Evolutionary conservation across 2,113 vertebrate genomes (phyloP).

Genomic region (Phaethornis superciliosus): DNA sequence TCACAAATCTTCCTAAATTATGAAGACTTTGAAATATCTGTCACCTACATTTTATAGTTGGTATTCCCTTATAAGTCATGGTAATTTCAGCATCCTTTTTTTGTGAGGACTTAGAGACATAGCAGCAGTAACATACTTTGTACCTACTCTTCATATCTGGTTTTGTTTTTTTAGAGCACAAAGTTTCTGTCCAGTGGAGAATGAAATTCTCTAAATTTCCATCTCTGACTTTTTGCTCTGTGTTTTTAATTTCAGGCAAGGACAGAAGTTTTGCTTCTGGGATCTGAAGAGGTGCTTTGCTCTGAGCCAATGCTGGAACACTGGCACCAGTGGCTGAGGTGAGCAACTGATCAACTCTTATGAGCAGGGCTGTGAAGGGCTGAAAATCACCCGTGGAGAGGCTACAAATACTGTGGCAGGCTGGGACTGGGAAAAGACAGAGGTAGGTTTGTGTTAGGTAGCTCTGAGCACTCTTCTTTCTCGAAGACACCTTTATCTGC

Average conservation of each 20-base stretch:
- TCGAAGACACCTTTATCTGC: neutral
- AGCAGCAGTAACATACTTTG: neutral
- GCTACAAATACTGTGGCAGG: neutral
- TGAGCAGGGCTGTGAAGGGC: neutral
- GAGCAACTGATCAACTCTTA: neutral
- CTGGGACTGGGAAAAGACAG: neutral
- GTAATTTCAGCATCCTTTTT: neutral
- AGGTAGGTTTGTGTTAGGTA: neutral
- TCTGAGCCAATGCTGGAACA: rapidly evolving
- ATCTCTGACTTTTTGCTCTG: neutral
- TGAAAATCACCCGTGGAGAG: neutral
- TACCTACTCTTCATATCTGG: neutral
- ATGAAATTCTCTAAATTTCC: neutral
- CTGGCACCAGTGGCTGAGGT: neutral
- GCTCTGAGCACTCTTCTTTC: neutral
- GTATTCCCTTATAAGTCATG: neutral
- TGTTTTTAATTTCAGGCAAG: neutral
- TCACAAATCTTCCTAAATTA: neutral
- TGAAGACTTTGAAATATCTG: neutral
- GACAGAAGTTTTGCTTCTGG: neutral
- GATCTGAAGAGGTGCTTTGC: rapidly evolving
- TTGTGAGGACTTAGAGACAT: neutral
- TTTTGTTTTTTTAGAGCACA: neutral
- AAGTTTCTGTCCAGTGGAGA: neutral
- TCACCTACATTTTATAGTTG: rapidly evolving